Percentiles rank a stretch among this genome's conserved stretches.
These are phyloP conservation scores for Apis cerana DNA, from an alignment of 1,140 invertebrate genomes.

Conservation along the genomic window DNA sequence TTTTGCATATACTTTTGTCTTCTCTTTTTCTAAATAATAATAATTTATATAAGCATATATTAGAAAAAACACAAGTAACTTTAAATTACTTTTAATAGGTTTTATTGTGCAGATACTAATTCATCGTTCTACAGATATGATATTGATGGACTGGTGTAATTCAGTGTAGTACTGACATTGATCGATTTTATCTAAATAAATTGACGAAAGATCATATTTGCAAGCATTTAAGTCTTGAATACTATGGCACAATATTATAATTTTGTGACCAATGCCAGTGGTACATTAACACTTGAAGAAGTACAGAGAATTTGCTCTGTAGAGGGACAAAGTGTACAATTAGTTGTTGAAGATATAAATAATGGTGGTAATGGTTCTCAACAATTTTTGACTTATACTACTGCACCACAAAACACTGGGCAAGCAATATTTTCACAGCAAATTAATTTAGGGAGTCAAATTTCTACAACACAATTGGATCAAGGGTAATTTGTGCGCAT, in stretches of 20 bases:
- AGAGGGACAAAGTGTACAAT: slow-evolving; percentile 76
- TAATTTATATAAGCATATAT: slow-evolving; percentile 12
- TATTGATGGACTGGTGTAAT: slow-evolving; percentile 71
- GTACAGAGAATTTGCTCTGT: slow-evolving; percentile 71
- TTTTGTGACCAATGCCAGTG: slow-evolving; percentile 74
- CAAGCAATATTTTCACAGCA: slow-evolving; percentile 71
- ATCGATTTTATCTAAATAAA: slow-evolving; percentile 56
- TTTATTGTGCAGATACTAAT: slow-evolving; percentile 63
- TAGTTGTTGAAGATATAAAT: slow-evolving; percentile 75
- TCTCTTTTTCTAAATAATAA: slow-evolving; percentile 16
- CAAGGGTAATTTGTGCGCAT: slow-evolving; percentile 75
- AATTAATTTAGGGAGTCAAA: slow-evolving; percentile 72
- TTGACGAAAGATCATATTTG: slow-evolving; percentile 62
- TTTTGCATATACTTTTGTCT: slow-evolving; percentile 28
- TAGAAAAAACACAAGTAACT: slow-evolving; percentile 28
- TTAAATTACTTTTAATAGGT: slow-evolving; percentile 71
- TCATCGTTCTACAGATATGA: slow-evolving; percentile 68
- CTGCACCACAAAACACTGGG: slow-evolving; percentile 69
- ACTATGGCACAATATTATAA: slow-evolving; percentile 80
- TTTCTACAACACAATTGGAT: slow-evolving; percentile 71
- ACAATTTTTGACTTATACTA: slow-evolving; percentile 72
- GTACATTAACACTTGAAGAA: slow-evolving; percentile 75
- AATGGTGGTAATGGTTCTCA: slow-evolving; percentile 70
- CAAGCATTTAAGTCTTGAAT: slow-evolving; percentile 62
- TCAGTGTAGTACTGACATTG: slow-evolving; percentile 57